Evolutionary conservation across 2,888 invertebrate genomes (phyloP).

Genomic region (Rotaria magnacalcarata): DNA sequence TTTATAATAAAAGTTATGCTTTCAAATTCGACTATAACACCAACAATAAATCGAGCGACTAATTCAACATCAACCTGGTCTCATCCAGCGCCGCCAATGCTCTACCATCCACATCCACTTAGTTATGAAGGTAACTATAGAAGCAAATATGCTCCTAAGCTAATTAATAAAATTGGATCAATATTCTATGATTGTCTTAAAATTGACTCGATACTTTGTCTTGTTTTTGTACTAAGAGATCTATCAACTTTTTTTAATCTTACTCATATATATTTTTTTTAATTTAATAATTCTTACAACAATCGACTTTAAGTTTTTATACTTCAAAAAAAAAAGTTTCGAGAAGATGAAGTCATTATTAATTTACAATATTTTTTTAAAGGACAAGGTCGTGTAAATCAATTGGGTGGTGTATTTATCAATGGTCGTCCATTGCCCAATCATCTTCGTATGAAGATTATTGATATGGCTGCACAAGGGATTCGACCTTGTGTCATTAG

Average conservation of each 20-base stretch:
- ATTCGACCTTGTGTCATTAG: conserved; percentile 45
- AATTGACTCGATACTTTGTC: too few species aligned
- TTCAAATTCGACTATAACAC: conserved; percentile 10
- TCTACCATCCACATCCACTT: not conserved
- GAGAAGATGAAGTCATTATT: not conserved
- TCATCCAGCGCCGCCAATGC: not conserved
- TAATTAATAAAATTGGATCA: too few species aligned
- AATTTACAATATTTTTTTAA: not conserved
- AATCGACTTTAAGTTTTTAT: not conserved
- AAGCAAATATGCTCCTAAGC: not conserved
- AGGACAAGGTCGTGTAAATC: conserved; percentile 46
- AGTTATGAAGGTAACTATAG: not conserved
- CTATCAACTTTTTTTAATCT: too few species aligned
- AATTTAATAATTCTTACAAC: not conserved
- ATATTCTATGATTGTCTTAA: too few species aligned
- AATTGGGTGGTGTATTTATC: conserved; percentile 46
- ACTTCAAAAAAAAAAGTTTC: too few species aligned
- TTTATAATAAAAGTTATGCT: conserved; percentile 1
- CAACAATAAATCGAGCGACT: not conserved
- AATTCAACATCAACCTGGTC: conserved; percentile 12
- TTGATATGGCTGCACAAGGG: conserved; percentile 44
- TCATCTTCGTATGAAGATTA: conserved; percentile 42
- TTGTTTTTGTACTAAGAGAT: too few species aligned
- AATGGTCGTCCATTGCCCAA: conserved; percentile 45
- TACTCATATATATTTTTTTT: not conserved